These are phyloP conservation scores for Herminia tarsipennalis DNA, from an alignment of 2,888 invertebrate genomes.

Conservation along the genomic window DNA sequence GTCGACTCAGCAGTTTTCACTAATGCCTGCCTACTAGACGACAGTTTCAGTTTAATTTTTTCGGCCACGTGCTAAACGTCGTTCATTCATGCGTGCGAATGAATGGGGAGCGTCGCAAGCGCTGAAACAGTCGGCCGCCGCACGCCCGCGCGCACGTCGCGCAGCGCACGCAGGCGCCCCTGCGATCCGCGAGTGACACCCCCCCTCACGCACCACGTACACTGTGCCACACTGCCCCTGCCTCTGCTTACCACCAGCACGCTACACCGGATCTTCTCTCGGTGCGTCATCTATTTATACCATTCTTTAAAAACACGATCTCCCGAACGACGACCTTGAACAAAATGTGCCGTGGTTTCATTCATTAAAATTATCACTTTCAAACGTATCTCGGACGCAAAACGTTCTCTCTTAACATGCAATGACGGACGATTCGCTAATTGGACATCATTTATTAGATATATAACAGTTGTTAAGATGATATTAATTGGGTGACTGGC, in stretches of 20 bases:
- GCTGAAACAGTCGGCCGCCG: conserved; percentile 73
- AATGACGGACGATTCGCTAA: conserved; percentile 56
- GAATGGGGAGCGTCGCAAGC: conserved; percentile 63
- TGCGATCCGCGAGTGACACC: conserved; percentile 49
- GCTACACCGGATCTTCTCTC: conserved; percentile 61
- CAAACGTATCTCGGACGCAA: conserved; percentile 44
- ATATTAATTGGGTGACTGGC: conserved; percentile 61
- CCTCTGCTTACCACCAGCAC: conserved; percentile 42
- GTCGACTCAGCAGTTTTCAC: conserved; percentile 32
- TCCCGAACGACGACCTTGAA: conserved; percentile 65
- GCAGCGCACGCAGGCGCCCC: conserved; percentile 68
- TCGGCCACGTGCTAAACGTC: conserved; percentile 68
- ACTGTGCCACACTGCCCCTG: conserved; percentile 49
- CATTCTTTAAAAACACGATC: conserved; percentile 50
- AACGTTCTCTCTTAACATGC: conserved; percentile 44
- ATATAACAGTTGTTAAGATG: conserved; percentile 48
- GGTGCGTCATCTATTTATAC: conserved; percentile 74
- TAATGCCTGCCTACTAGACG: conserved; percentile 34
- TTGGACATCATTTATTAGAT: conserved; percentile 63
- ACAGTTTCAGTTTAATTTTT: conserved; percentile 65
- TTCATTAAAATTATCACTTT: conserved; percentile 62
- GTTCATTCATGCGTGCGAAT: conserved; percentile 78
- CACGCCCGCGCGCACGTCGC: conserved; percentile 69
- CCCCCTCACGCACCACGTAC: conserved; percentile 26
- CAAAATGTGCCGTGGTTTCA: conserved; percentile 57